Conservation (phyloP, 1,140 invertebrate species). For the Papilio glaucus region DNA sequence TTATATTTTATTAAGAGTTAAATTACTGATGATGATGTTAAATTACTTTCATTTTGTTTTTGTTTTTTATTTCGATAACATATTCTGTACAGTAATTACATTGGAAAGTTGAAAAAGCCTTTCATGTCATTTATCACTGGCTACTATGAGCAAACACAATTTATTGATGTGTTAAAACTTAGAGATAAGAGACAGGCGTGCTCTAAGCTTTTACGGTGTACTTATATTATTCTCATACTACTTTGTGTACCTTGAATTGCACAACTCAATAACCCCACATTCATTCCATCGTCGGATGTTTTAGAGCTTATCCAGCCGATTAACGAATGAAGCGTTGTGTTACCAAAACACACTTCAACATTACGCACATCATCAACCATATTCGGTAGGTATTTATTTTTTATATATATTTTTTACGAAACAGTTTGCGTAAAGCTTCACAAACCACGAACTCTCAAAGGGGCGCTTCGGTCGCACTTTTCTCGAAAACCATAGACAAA, state of each 20-base stretch:
- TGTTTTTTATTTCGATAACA: no score
- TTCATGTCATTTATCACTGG: background rate
- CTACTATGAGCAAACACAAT: background rate
- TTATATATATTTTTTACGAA: background rate
- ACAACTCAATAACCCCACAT: background rate
- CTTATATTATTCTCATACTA: background rate
- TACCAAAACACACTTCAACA: background rate
- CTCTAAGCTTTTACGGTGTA: background rate
- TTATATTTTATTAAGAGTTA: no score
- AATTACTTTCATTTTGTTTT: background rate
- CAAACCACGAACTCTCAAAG: background rate
- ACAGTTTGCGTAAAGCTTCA: background rate
- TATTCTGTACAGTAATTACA: background rate
- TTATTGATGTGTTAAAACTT: slow-evolving; percentile 11
- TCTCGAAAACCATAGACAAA: background rate
- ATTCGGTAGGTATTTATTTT: background rate
- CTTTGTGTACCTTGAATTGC: background rate
- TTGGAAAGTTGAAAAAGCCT: background rate
- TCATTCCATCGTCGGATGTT: background rate
- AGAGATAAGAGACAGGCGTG: background rate
- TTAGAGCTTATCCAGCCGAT: background rate
- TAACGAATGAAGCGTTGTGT: background rate
- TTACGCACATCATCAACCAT: no score
- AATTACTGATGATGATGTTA: no score
- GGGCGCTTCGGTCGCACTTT: background rate